These are phyloP conservation scores for Anas georgica DNA, from an alignment of 2,797 vertebrate genomes.

Conservation along the genomic window DNA sequence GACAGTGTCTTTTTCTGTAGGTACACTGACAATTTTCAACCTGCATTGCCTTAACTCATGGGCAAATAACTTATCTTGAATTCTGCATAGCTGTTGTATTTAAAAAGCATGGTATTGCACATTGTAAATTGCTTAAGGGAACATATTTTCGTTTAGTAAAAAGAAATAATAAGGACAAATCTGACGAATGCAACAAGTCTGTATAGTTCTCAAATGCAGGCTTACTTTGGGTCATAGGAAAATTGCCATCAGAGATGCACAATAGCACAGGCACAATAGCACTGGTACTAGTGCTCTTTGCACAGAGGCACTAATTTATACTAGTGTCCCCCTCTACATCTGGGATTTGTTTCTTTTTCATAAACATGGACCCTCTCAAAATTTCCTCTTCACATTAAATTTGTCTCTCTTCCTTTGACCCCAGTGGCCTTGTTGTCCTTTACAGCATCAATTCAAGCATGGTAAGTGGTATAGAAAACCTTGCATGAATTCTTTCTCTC, in stretches of 20 bases:
- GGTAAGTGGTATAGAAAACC: not conserved
- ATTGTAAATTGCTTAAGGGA: not conserved
- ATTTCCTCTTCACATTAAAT: conserved; percentile 9
- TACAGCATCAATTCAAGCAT: not conserved
- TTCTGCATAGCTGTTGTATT: not conserved
- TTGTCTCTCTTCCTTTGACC: conserved; percentile 3
- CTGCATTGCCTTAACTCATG: not conserved
- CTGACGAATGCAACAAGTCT: not conserved
- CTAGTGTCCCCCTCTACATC: not conserved
- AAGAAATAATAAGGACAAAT: not conserved
- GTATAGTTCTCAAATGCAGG: not conserved
- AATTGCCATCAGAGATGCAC: not conserved
- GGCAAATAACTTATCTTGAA: not conserved
- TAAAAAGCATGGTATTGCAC: not conserved
- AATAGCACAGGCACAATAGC: not conserved
- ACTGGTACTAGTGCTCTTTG: not conserved
- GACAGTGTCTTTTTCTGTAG: not conserved
- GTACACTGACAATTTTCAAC: not conserved
- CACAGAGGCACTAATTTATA: fast-evolving
- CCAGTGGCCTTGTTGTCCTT: not conserved
- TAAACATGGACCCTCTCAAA: not conserved
- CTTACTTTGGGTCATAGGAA: not conserved
- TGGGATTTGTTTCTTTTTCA: not conserved
- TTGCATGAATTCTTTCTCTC: conserved; percentile 7
- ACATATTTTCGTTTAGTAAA: not conserved